Base-by-base conservation (phyloP, 64 coral and sea anemone species). In the Montipora efflorescens region DNA sequence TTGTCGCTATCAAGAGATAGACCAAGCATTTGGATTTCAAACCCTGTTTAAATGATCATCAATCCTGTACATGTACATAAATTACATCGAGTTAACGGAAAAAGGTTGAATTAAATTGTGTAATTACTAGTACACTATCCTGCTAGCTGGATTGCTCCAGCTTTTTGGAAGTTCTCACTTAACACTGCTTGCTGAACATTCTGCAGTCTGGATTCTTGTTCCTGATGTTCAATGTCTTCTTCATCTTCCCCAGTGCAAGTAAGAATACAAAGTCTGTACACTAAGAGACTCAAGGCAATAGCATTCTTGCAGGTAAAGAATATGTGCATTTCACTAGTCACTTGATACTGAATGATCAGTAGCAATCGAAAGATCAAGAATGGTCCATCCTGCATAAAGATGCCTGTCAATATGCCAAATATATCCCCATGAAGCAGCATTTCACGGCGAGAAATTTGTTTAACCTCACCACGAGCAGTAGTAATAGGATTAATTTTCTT, bases 281-380 rank as follows among this genome's bases (percentile, higher is more conserved):
- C 93, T 66, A 99, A 88, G 44, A 99, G 76, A 52, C 89, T 91
- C 53, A 99, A 78, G 0, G 98, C 95, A 92, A 99, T 99, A 48
- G 98, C 98, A 93, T 99, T 99, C 80, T 99, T 99, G 70, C 95
- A 96, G 4, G 92, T 96, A 45, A 96, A 99, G 88, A 99, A 99
- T 55, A 99, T 96, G 57, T 99, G 98, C 98, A 99, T 99, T 79
- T 99, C 98, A 59, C 98, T 99, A 36, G 92, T 91, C 7, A 99
- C 95, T 25, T 77, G 48, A 76, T 96, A 96, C 47, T 99, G 53
- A 5, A 99, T 96, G 0, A 96, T 85, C 18, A 96, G 59, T 13
- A 94, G 92, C 5, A 99, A 80, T 87, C 98, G 92, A 22, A 99
- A 90, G 7, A 99, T 93, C 19, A 99, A 86, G 67, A 99, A 99